Base-by-base conservation (phyloP, 2,113 vertebrate species). In the Hydrochoerus hydrochaeris region DNA sequence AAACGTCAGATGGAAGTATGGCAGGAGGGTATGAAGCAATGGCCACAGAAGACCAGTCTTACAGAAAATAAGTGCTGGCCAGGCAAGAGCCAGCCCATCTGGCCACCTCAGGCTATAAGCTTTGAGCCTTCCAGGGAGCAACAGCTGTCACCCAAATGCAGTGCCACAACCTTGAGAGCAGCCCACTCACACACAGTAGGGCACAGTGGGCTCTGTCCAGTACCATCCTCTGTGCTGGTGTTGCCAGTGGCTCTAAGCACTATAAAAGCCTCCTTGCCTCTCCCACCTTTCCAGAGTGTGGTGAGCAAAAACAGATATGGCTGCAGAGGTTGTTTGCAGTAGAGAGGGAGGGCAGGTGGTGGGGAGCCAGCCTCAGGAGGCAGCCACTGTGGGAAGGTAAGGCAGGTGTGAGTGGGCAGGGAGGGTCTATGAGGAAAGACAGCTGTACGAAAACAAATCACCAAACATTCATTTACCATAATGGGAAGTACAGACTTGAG, bases 141-240 rank as follows among this genome's bases (percentile, higher is more conserved):
- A 6, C 32, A 2, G 49, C 2, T 30, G 11, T 65, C 20, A 35
- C 30, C 20, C 14, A 32, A 19, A 5, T 19, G 24, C n/a, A 85
- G 28, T 5, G 8, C 3, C 57, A 19, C 7, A 22, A 14, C 46
- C 12, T 9, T 0, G 0, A 2, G 73, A 19, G 32, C 19, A 38
- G 20, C 7, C 80, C 38, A n/a, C 28, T 28, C 0, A 3, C 35
- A 30, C 5, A 3, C 16, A 44, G 11, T 57, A 0, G 7, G 88
- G 62, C n/a, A 63, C 2, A 30, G 63, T 41, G 30, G 38, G 16
- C 83, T 46, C 16, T 85, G 22, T 35, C 38, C 32, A 35, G 71
- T 5, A 13, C 75, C 2, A 20, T 30, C 35, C 71, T 41, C 10
- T 62, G 41, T 12, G 5, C n/a, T 73, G 11, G 16, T 35, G 3